Evolutionary conservation across 2,888 invertebrate genomes (phyloP).

Genomic region (Micoletzkya japonica): DNA sequence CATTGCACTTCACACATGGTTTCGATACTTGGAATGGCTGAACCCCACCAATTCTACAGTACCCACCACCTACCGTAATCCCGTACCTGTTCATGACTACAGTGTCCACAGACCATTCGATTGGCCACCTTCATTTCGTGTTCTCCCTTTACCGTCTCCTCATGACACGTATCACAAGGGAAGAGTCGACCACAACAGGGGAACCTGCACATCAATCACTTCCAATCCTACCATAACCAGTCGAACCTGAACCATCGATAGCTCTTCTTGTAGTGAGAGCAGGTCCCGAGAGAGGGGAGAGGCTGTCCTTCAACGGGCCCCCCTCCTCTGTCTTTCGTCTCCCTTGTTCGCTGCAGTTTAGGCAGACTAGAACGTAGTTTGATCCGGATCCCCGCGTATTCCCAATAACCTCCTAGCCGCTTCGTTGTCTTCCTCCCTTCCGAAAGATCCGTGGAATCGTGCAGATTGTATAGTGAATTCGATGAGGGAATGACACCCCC

Average conservation of each 20-base stretch:
- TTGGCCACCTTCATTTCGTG: slow-evolving; percentile 63
- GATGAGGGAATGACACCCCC: slow-evolving; percentile 65
- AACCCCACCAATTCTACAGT: slow-evolving; percentile 2
- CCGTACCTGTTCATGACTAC: slow-evolving; percentile 67
- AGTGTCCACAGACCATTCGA: slow-evolving; percentile 68
- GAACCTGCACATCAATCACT: slow-evolving; percentile 47
- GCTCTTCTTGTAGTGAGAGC: slow-evolving; percentile 68
- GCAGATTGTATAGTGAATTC: slow-evolving; percentile 60
- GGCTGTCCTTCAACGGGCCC: slow-evolving; percentile 66
- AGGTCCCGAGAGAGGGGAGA: slow-evolving; percentile 66
- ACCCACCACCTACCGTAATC: neutral
- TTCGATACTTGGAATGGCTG: slow-evolving; percentile 34
- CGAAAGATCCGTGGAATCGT: slow-evolving; percentile 40
- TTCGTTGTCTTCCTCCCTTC: slow-evolving; percentile 16
- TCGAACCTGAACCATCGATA: slow-evolving; percentile 67
- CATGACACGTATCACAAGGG: slow-evolving; percentile 35
- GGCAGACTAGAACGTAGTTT: neutral
- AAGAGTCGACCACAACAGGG: slow-evolving; percentile 36
- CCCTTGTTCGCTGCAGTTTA: slow-evolving; percentile 4
- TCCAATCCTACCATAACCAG: neutral
- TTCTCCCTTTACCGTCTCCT: slow-evolving; percentile 29
- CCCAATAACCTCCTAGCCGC: slow-evolving; percentile 6
- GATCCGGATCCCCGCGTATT: neutral
- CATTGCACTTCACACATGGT: slow-evolving; percentile 34
- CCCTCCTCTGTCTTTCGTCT: slow-evolving; percentile 3